A percentile compares a stretch with the other conserved stretches of the same genome.
These are phyloP conservation scores for Eupeodes latifasciatus DNA, from an alignment of 2,888 invertebrate species.

Conservation along the genomic window DNA sequence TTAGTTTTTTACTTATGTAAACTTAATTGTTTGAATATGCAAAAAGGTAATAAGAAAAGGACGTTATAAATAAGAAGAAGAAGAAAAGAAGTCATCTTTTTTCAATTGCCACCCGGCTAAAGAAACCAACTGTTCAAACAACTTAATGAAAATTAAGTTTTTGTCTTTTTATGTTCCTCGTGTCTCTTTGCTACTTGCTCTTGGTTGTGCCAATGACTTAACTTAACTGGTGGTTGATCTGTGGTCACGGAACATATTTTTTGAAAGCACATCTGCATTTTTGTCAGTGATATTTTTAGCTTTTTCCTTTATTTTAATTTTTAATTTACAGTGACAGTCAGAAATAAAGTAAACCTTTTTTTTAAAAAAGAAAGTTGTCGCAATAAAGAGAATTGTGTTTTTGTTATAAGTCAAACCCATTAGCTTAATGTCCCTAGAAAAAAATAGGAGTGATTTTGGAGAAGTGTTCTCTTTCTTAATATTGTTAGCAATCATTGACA, in stretches of 20 bases:
- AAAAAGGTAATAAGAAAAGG: conserved; percentile 35
- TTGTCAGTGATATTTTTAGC: conserved; percentile 26
- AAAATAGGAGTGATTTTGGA: no score
- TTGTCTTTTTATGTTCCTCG: conserved; percentile 15
- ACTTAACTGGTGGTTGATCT: conserved; percentile 63
- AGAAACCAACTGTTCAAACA: conserved; percentile 47
- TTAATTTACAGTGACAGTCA: not conserved
- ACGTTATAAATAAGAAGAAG: not conserved
- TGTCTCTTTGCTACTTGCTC: not conserved
- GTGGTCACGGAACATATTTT: conserved; percentile 69
- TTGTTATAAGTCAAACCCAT: no score
- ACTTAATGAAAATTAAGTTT: conserved; percentile 44
- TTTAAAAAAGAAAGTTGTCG: no score
- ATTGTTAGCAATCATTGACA: no score
- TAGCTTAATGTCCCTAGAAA: no score
- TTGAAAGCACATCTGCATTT: conserved; percentile 70
- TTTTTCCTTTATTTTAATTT: not conserved
- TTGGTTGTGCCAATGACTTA: conserved; percentile 48
- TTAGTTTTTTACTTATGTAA: no score
- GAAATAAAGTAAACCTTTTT: no score
- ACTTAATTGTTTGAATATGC: not conserved
- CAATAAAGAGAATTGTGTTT: no score
- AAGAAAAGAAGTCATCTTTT: not conserved
- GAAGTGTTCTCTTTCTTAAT: no score
- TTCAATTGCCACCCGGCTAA: conserved; percentile 2